Evolutionary conservation across 2,797 vertebrate genomes (phyloP).

Genomic region (Sebastes wilsoni): DNA sequence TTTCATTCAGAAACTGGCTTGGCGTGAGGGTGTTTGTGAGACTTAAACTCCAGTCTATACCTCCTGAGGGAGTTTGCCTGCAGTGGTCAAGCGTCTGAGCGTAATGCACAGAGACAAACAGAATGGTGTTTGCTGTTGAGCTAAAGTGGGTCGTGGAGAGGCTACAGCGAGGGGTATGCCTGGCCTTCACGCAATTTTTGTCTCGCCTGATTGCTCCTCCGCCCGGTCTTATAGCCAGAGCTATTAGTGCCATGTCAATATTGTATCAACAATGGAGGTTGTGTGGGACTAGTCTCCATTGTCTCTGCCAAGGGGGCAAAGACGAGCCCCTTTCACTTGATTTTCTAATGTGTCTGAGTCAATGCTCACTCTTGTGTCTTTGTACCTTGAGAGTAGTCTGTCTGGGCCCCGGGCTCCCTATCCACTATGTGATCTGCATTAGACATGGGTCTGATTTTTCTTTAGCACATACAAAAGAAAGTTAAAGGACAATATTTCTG

Average conservation of each 20-base stretch:
- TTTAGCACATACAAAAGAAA: conserved; percentile 3
- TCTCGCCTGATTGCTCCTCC: conserved; percentile 63
- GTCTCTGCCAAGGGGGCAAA: conserved; percentile 53
- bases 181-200: conserved; percentile 63
- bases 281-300: conserved; percentile 32
- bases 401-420: conserved; percentile 8
- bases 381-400: conserved; percentile 38
- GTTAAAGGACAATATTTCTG: not conserved
- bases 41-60: conserved; percentile 46
- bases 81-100: conserved; percentile 65
- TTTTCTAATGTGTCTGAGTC: conserved; percentile 53
- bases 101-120: conserved; percentile 77
- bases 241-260: conserved; percentile 79
- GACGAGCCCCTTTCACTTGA: conserved; percentile 22
- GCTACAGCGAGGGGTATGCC: conserved; percentile 30
- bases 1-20: conserved; percentile 30
- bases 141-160: conserved; percentile 70
- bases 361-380: conserved; percentile 31
- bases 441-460: conserved; percentile 23
- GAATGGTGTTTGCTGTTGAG: conserved; percentile 65
- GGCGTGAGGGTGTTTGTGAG: conserved; percentile 11
- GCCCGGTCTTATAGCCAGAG: conserved; percentile 35
- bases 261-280: conserved; percentile 71
- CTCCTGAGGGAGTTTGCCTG: conserved; percentile 50
- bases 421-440: conserved; percentile 5